Conservation (phyloP, 2,888 invertebrate genomes). For the Philereme transversata region DNA sequence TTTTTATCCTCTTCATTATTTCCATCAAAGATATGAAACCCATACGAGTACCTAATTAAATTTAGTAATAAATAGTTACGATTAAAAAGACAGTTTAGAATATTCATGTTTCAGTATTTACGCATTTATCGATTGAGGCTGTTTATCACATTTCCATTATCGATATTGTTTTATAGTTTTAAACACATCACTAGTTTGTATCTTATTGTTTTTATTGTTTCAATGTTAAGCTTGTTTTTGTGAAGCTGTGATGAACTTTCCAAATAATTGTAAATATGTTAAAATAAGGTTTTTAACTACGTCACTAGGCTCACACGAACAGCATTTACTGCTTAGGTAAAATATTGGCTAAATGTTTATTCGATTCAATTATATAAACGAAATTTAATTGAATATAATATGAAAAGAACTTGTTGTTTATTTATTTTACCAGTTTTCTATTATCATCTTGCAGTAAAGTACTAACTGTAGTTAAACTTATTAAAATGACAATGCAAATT, state of each 20-base stretch:
- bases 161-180: slow-evolving; percentile 71
- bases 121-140: slow-evolving; percentile 78
- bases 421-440: slow-evolving; percentile 7
- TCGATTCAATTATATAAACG: slow-evolving; percentile 80
- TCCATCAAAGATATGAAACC: neutral
- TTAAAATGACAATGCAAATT: too few species aligned
- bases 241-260: slow-evolving; percentile 83
- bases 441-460: too few species aligned
- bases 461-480: too few species aligned
- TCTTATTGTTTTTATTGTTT: slow-evolving; percentile 74
- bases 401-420: slow-evolving; percentile 45
- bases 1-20: neutral
- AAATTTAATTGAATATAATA: slow-evolving; percentile 80
- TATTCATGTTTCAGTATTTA: slow-evolving; percentile 68
- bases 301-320: slow-evolving; percentile 80
- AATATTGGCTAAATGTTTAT: slow-evolving; percentile 82
- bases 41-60: slow-evolving; percentile 2
- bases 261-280: slow-evolving; percentile 83
- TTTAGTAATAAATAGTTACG: slow-evolving; percentile 1
- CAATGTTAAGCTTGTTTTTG: slow-evolving; percentile 81
- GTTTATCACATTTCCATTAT: slow-evolving; percentile 50
- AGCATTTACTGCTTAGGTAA: slow-evolving; percentile 76
- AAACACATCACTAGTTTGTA: slow-evolving; percentile 58
- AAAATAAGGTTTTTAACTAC: slow-evolving; percentile 68
- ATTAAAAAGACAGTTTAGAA: slow-evolving; percentile 10